Conservation (phyloP, 2,888 invertebrate species). For the Leucoma salicis region DNA sequence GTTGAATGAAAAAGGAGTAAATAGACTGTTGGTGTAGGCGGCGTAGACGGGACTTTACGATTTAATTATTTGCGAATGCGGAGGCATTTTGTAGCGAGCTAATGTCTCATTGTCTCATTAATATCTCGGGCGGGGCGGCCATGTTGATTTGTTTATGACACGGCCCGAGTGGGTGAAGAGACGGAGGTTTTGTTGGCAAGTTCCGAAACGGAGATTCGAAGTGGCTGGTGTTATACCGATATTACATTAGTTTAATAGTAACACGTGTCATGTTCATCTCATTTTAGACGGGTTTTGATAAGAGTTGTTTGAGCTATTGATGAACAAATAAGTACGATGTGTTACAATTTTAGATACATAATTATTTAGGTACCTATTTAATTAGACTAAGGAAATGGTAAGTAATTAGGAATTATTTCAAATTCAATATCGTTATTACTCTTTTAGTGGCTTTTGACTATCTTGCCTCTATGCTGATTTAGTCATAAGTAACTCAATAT, state of each 20-base stretch:
- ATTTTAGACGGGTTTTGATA: background rate
- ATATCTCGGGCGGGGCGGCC: constrained; percentile 78
- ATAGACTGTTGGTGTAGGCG: constrained; percentile 77
- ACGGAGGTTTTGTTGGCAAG: constrained; percentile 47
- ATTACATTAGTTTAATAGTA: constrained; percentile 25
- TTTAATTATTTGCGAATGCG: constrained; percentile 82
- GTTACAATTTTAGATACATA: too few relatives aligned
- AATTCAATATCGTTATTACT: too few relatives aligned
- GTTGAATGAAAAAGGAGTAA: constrained; percentile 83
- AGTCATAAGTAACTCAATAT: too few relatives aligned
- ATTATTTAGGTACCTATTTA: background rate
- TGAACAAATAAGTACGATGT: background rate
- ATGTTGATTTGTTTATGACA: constrained; percentile 82
- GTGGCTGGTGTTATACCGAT: constrained; percentile 14
- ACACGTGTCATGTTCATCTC: constrained; percentile 22
- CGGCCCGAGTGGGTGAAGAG: constrained; percentile 61
- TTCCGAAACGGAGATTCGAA: constrained; percentile 39
- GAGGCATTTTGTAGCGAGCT: constrained; percentile 82
- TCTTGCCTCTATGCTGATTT: too few relatives aligned
- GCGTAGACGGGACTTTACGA: constrained; percentile 81
- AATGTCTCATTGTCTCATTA: constrained; percentile 83
- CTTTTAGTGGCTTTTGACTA: too few relatives aligned
- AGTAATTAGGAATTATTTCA: too few relatives aligned
- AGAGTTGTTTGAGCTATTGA: background rate
- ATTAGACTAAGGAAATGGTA: too few relatives aligned